Base-by-base conservation (phyloP, 2,113 vertebrate genomes). In the Ophthalmolycus amberensis region DNA sequence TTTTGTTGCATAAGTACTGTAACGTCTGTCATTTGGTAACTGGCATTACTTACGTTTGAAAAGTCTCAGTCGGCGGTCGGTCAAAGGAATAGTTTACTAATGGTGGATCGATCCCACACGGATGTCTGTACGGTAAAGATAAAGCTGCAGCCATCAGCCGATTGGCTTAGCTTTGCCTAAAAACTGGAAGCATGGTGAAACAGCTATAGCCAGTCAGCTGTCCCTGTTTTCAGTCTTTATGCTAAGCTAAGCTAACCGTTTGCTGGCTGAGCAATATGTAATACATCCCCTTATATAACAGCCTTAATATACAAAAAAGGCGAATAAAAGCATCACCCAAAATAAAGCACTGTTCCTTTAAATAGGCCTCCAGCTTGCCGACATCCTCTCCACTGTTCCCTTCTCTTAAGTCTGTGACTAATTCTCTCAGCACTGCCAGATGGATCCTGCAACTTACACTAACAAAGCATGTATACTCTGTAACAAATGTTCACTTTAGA, bases 401-500 rank as follows among this genome's bases (percentile, higher is more conserved):
- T 69, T 67, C 66, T 89, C 34, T 82, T 80, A 54, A 75, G 37
- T 82, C 81, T 89, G 71, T 68, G 85, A 76, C 68, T 71, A 79
- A 88, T 86, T 86, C 83, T 71, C 66, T 67, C 69, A 73, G 71
- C 66, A 58, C 73, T 66, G 84, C 84, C 91, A 93, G 90, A 93
- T 91, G 88, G 89, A 90, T 85, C 78, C 80, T 66, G 80, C 72
- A 91, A 91, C 85, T 89, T 85, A 88, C 85, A 68, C 86, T 76
- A 79, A 89, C 80, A 88, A 91, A 91, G 82, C 85, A 86, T 81
- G 83, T 80, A 85, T 83, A 90, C 79, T 89, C 84, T 87, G 82
- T 84, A 89, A 90, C 88, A 92, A 89, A 91, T 90, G 86, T 89
- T 91, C 88, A 76, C 83, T 90, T 90, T 79, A 85, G 82, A 89